A percentile compares a stretch with the other conserved stretches of the same genome.
These are phyloP conservation scores for Dolichallabes microphthalmus DNA, from an alignment of 2,113 vertebrate genomes.

Conservation along the genomic window DNA sequence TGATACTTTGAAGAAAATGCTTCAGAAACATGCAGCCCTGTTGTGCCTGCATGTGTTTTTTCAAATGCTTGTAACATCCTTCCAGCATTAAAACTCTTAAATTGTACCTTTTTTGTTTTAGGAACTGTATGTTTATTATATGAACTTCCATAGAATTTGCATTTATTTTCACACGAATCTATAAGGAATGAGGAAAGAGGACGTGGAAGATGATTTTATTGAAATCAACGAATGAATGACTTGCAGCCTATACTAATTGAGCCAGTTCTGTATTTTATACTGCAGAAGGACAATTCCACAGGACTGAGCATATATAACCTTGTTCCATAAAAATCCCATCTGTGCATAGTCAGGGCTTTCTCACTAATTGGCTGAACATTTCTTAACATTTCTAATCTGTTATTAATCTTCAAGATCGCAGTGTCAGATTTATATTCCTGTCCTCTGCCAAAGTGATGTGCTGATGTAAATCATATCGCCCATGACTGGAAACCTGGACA, in stretches of 20 bases:
- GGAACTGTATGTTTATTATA: background rate
- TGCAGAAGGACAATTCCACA: background rate
- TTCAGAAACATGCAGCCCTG: slow-evolving; percentile 17
- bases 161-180: background rate
- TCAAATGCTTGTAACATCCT: background rate
- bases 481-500: background rate
- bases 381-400: background rate
- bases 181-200: background rate
- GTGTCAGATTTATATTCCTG: slow-evolving; percentile 9
- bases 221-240: background rate
- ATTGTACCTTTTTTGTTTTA: background rate
- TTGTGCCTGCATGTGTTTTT: background rate
- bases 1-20: slow-evolving; percentile 55
- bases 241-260: background rate
- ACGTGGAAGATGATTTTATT: background rate
- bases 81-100: background rate
- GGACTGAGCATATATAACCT: background rate
- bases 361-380: background rate
- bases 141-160: background rate
- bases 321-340: slow-evolving; percentile 1
- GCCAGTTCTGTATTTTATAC: background rate
- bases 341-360: background rate
- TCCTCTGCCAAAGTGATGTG: background rate
- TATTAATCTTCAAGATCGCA: background rate
- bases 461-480: background rate